These are phyloP conservation scores for Melanotaenia pygmaea DNA, from an alignment of 2,797 vertebrate species.

Conservation along the genomic window DNA sequence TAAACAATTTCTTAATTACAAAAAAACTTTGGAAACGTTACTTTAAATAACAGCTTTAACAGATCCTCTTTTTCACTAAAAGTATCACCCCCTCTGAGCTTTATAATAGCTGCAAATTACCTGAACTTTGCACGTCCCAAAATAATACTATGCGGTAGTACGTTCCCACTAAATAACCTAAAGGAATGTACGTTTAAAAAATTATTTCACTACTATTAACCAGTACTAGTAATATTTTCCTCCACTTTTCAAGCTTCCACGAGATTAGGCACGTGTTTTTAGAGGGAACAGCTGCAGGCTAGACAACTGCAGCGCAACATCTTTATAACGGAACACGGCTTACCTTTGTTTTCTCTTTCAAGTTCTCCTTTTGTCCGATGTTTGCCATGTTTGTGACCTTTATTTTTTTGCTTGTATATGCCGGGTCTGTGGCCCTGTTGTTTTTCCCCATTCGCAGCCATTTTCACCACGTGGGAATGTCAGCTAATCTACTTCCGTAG, in stretches of 20 bases:
- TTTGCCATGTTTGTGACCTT: slow-evolving; percentile 87
- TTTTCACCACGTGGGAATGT: slow-evolving; percentile 74
- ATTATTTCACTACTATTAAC: not conserved
- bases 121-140: not conserved
- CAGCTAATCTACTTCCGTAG: slow-evolving; percentile 58
- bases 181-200: not conserved
- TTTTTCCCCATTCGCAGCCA: slow-evolving; percentile 82
- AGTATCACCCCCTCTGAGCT: fast-evolving
- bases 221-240: not conserved
- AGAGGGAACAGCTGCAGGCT: slow-evolving; percentile 4
- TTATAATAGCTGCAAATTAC: slow-evolving; percentile 3
- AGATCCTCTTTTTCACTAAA: not conserved
- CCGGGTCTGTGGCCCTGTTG: slow-evolving; percentile 84
- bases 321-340: not conserved
- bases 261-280: slow-evolving; percentile 62
- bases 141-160: not conserved
- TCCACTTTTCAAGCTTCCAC: too few relatives aligned
- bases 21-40: not conserved
- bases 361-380: slow-evolving; percentile 87
- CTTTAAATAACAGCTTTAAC: not conserved
- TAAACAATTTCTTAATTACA: not conserved
- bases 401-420: slow-evolving; percentile 86
- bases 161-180: not conserved
- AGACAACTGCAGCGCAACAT: not conserved
- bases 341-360: slow-evolving; percentile 86